These are phyloP conservation scores for Psylliodes chrysocephalus DNA, from an alignment of 2,888 invertebrate species.

Conservation along the genomic window DNA sequence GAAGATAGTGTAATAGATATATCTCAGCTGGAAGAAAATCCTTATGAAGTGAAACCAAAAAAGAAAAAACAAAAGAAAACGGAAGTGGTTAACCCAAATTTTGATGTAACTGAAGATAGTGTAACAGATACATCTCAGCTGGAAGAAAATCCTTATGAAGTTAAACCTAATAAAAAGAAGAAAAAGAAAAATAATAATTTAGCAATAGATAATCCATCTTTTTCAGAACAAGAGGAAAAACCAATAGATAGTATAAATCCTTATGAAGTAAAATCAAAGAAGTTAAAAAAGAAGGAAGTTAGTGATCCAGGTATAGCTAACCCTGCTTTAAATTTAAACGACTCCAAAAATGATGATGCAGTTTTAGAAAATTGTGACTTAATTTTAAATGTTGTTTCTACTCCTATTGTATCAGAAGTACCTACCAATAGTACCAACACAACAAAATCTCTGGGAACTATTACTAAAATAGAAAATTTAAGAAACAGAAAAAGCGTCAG, in stretches of 20 bases:
- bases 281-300: conserved; percentile 17
- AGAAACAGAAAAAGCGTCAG: conserved; percentile 50
- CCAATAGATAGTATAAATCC: conserved; percentile 24
- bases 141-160: conserved; percentile 37
- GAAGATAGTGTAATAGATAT: conserved; percentile 9
- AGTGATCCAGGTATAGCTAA: conserved; percentile 37
- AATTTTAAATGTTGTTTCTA: conserved; percentile 51
- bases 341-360: conserved; percentile 27
- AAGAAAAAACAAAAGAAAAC: conserved; percentile 26
- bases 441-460: conserved; percentile 22
- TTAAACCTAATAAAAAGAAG: conserved; percentile 11
- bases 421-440: background rate
- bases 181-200: conserved; percentile 25
- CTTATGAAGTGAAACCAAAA: conserved; percentile 1
- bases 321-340: conserved; percentile 46
- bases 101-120: conserved; percentile 33
- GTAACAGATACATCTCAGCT: conserved; percentile 3
- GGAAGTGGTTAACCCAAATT: conserved; percentile 40
- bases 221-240: conserved; percentile 29
- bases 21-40: conserved; percentile 38
- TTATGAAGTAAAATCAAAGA: conserved; percentile 32
- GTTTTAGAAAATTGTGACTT: conserved; percentile 44
- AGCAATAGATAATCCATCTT: conserved; percentile 47
- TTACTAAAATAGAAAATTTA: conserved; percentile 23
- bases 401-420: conserved; percentile 42